A percentile compares a stretch with the other conserved stretches of the same genome.
phyloP scores from a whole-genome alignment of 1,140 invertebrate genomes.

The Monomorium pharaonis region DNA sequence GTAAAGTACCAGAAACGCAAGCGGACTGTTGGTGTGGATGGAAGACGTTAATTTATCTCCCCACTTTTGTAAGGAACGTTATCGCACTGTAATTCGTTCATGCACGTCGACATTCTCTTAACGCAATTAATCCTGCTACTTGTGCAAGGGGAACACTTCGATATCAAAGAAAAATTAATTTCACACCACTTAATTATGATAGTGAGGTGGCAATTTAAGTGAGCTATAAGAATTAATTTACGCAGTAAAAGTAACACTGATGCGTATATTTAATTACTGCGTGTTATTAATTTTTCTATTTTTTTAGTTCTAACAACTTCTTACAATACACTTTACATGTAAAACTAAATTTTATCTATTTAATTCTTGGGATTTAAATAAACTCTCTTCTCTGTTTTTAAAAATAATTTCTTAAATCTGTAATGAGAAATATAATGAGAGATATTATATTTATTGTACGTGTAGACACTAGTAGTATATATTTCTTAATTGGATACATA shows the following conservation, averaged over 20 bases:
- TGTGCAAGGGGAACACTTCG: slow-evolving; percentile 25
- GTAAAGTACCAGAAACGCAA: slow-evolving; percentile 49
- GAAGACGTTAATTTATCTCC: slow-evolving; percentile 56
- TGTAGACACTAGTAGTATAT: not conserved
- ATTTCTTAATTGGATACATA: not conserved
- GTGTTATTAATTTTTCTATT: not conserved
- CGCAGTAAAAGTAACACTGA: not conserved
- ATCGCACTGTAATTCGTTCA: slow-evolving; percentile 55
- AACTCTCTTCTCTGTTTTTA: not conserved
- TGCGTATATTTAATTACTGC: slow-evolving; percentile 34
- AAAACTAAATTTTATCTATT: not conserved
- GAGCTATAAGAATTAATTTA: slow-evolving; percentile 18
- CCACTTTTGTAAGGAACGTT: slow-evolving; percentile 56
- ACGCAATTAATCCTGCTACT: slow-evolving; percentile 48
- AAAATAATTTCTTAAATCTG: not conserved
- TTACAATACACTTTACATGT: not conserved
- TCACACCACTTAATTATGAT: slow-evolving; percentile 29
- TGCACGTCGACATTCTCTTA: slow-evolving; percentile 52
- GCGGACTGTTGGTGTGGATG: slow-evolving; percentile 45
- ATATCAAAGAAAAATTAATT: slow-evolving; percentile 49
- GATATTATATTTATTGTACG: not conserved
- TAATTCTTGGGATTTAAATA: not conserved
- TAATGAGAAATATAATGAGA: too few relatives aligned
- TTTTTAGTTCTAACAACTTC: not conserved
- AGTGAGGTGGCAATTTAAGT: slow-evolving; percentile 21